These are phyloP conservation scores for Eristalinus sepulchralis DNA, from an alignment of 2,888 invertebrate genomes.

Conservation along the genomic window DNA sequence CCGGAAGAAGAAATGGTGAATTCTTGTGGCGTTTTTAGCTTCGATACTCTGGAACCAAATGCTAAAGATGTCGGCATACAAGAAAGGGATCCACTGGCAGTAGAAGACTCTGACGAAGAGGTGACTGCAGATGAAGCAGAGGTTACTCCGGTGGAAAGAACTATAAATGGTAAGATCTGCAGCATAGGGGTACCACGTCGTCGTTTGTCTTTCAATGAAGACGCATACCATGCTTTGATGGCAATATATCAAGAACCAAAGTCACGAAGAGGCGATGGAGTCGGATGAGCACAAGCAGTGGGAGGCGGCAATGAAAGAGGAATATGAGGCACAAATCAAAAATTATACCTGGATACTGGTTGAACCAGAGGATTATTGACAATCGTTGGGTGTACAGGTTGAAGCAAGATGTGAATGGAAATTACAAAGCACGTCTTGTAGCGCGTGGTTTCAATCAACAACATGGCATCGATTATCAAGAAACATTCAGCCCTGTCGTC, in stretches of 20 bases:
- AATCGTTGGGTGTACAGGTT: constrained; percentile 69
- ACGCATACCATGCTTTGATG: constrained; percentile 1
- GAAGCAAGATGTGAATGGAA: constrained; percentile 22
- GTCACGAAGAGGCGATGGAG: constrained; percentile 58
- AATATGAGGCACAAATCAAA: constrained; percentile 44
- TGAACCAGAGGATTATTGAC: constrained; percentile 52
- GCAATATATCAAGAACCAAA: constrained; percentile 49
- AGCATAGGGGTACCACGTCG: neutral
- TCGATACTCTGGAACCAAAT: neutral
- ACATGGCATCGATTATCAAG: constrained; percentile 71
- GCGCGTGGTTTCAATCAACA: constrained; percentile 73
- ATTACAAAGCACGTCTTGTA: constrained; percentile 4
- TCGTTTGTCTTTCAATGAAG: constrained; percentile 1
- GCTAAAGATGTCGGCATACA: neutral
- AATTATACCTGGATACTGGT: constrained; percentile 68
- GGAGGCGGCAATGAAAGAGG: constrained; percentile 70
- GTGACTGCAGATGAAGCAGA: neutral
- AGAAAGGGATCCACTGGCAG: neutral
- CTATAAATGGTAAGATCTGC: neutral
- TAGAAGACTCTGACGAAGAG: neutral
- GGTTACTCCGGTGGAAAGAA: neutral
- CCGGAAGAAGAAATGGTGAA: neutral
- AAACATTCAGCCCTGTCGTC: constrained; percentile 74
- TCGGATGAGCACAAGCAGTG: constrained; percentile 56
- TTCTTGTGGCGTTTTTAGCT: neutral